phyloP scores from a whole-genome alignment of 2,888 invertebrate species.

The Idaea aversata region DNA sequence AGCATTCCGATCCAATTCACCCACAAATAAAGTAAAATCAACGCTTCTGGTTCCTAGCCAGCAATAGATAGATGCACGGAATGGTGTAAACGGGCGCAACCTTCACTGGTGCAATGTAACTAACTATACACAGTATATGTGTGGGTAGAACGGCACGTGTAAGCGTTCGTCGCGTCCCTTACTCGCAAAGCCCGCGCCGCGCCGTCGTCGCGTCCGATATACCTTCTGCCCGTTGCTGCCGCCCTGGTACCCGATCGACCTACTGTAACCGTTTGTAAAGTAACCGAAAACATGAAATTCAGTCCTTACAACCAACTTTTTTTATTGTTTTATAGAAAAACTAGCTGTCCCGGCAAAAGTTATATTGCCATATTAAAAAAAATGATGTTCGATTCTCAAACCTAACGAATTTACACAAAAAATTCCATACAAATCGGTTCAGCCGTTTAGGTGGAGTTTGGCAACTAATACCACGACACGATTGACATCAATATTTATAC shows the following conservation, averaged over 20 bases:
- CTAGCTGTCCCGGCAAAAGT: too few species aligned
- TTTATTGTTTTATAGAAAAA: not conserved
- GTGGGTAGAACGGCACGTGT: constrained; percentile 52
- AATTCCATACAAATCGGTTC: too few species aligned
- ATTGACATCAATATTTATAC: too few species aligned
- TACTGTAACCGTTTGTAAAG: constrained; percentile 44
- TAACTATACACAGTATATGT: constrained; percentile 42
- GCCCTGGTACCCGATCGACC: constrained; percentile 57
- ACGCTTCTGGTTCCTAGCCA: constrained; percentile 58
- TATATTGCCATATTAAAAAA: too few species aligned
- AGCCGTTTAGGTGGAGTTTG: too few species aligned
- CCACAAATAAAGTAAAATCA: constrained; percentile 72
- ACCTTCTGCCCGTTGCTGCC: constrained; percentile 41
- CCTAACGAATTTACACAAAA: too few species aligned
- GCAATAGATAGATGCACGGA: constrained; percentile 43
- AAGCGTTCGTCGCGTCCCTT: constrained; percentile 50
- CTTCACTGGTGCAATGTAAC: constrained; percentile 68
- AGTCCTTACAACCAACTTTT: constrained; percentile 7
- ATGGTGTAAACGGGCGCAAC: constrained; percentile 64
- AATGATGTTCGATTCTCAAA: too few species aligned
- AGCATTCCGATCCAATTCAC: constrained; percentile 60
- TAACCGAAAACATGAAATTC: constrained; percentile 21
- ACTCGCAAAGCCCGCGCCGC: constrained; percentile 6
- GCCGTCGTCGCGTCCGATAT: constrained; percentile 26
- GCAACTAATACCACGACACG: too few species aligned